phyloP scores from a whole-genome alignment of 2,888 invertebrate genomes.

The Lasioglossum morio region DNA sequence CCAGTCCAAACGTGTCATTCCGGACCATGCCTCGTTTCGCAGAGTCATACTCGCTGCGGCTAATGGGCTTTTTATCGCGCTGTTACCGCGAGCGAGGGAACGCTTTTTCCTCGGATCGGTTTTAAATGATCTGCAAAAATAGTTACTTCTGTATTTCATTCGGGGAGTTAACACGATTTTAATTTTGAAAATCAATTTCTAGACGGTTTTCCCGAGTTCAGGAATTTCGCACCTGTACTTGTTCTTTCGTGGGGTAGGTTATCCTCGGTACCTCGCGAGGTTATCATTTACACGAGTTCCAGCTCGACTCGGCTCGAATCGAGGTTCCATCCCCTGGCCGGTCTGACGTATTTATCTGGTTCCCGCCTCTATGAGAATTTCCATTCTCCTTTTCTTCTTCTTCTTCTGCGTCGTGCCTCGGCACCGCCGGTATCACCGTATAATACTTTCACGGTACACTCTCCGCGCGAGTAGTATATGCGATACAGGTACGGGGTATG shows the following conservation, averaged over 20 bases:
- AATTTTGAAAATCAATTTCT: too few species aligned
- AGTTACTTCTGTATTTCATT: too few species aligned
- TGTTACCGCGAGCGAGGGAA: background rate
- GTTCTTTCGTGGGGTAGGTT: slow-evolving; percentile 65
- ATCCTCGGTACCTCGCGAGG: slow-evolving; percentile 72
- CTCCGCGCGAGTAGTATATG: slow-evolving; percentile 28
- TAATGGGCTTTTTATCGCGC: background rate
- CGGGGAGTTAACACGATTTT: too few species aligned
- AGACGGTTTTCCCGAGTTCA: background rate
- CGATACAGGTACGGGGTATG: slow-evolving; percentile 10
- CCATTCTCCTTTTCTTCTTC: slow-evolving; percentile 49
- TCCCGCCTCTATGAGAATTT: slow-evolving; percentile 70
- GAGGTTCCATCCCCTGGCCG: slow-evolving; percentile 64
- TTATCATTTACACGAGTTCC: slow-evolving; percentile 76
- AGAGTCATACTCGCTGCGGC: background rate
- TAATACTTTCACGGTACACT: slow-evolving; percentile 37
- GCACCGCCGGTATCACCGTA: slow-evolving; percentile 60
- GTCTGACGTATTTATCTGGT: slow-evolving; percentile 78
- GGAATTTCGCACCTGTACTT: background rate
- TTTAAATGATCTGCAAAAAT: background rate
- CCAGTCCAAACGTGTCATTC: background rate
- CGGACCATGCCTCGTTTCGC: background rate
- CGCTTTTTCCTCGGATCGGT: background rate
- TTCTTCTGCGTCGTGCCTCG: slow-evolving; percentile 43
- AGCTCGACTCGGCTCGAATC: slow-evolving; percentile 57